phyloP scores from a whole-genome alignment of 2,797 vertebrate species.

The Hippocampus kuda region DNA sequence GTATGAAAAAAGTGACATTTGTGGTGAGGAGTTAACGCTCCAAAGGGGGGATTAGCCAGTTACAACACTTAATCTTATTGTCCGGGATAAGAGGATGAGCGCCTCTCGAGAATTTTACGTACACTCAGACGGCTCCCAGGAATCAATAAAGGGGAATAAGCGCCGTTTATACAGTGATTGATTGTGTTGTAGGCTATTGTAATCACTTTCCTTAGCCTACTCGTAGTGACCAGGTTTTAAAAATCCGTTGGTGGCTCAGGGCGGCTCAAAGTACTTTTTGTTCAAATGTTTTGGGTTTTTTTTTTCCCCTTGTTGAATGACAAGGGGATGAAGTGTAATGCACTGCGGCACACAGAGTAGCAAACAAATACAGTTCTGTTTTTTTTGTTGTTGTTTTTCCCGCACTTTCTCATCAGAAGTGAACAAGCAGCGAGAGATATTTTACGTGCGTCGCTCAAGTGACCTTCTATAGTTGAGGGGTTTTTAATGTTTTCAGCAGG shows the following conservation, averaged over 20 bases:
- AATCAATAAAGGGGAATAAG: slow-evolving; percentile 49
- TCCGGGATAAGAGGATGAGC: slow-evolving; percentile 59
- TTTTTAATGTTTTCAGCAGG: background rate
- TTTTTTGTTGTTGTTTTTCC: background rate
- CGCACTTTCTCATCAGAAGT: background rate
- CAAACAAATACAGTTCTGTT: background rate
- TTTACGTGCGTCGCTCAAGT: background rate
- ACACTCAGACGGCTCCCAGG: slow-evolving; percentile 37
- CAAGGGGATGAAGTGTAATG: background rate
- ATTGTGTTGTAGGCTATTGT: slow-evolving; percentile 23
- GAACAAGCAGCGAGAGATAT: background rate
- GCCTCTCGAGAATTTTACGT: slow-evolving; percentile 48
- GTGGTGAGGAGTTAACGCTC: slow-evolving; percentile 45
- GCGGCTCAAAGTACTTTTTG: background rate
- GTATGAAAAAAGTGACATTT: slow-evolving; percentile 35
- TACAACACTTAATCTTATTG: slow-evolving; percentile 58
- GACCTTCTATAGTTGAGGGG: no score
- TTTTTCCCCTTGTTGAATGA: background rate
- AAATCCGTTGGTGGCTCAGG: slow-evolving; percentile 2
- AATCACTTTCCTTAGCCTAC: slow-evolving; percentile 20
- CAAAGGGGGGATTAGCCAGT: slow-evolving; percentile 51
- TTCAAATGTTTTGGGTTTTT: background rate
- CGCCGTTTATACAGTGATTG: slow-evolving; percentile 34
- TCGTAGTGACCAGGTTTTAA: slow-evolving; percentile 10
- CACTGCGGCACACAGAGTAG: background rate